Evolutionary conservation across 2,888 invertebrate genomes (phyloP), one percentile per base, ranked within the genome.

Genomic region (Conchocele bisecta): DNA sequence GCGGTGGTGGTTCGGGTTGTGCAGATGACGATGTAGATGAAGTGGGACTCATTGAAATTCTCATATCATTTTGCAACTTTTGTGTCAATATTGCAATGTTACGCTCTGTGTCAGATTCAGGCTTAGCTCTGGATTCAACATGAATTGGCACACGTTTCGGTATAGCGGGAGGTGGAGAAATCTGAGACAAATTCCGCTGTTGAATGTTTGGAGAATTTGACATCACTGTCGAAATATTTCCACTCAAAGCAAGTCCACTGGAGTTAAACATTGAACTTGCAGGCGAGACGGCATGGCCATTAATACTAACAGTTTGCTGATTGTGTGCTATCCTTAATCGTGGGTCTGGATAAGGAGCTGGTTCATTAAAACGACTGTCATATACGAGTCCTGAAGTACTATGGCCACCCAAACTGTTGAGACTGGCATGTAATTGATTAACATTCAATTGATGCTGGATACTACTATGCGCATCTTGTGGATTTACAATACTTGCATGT

Each of bases 401-500:
- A 50, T 80, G 71, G 22, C 46, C 35, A 26, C 54, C 64, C 39
- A 75, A 61, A 53, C 74, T 81, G 24, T 72, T 61, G 26, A 81
- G 53, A 39, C 72, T 66, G 20, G 72, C 66, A 29, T 75, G 82
- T n/a, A 77, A 54, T 13, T 70, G 72, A 46, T 66, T 73, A 22
- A 76, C 60, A 64, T 77, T 76, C 22, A 75, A 71, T 13, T 61
- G 29, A 57, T 70, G 41, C 58, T 75, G 67, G 44, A 69, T 60
- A 48, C 69, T 67, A 29, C 69, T 65, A 51, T 67, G 73, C 53
- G 77, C 71, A 29, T 87, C 85, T 31, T 81, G 79, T 26, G 77
- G 83, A 58, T 82, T 76, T 22, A 89, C 89, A 67, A 91, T 82
- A 76, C 91, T 92, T 46, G 89, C 86, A 74, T 92, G 85, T 2